Conservation (phyloP, 2,888 invertebrate species). For the Labia minor region DNA sequence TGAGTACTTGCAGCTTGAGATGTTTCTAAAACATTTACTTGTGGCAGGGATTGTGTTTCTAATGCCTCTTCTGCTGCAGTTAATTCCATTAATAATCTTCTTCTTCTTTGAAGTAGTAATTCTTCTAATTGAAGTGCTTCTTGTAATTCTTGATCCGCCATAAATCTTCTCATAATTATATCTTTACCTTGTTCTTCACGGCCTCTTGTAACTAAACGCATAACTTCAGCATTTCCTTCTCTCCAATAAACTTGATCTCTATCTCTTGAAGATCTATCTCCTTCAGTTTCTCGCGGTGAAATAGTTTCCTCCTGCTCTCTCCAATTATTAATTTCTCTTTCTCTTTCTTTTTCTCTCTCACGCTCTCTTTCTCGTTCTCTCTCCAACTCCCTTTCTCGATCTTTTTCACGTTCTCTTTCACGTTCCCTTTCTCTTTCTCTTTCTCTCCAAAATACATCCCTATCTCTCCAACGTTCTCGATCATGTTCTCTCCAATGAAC, state of each 20-base stretch:
- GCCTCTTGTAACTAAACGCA: constrained; percentile 65
- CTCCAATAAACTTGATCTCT: constrained; percentile 68
- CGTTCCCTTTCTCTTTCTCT: constrained; percentile 33
- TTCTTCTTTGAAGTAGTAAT: neutral
- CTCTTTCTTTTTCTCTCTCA: constrained; percentile 21
- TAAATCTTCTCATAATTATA: constrained; percentile 70
- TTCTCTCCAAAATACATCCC: constrained; percentile 31
- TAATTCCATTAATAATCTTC: neutral
- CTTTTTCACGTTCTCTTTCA: constrained; percentile 33
- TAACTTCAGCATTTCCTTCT: constrained; percentile 75
- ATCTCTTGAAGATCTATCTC: constrained; percentile 18
- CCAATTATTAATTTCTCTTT: constrained; percentile 3
- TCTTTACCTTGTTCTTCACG: constrained; percentile 63
- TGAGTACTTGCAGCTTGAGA: constrained; percentile 8
- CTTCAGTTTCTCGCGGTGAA: constrained; percentile 15
- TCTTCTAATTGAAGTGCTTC: constrained; percentile 4
- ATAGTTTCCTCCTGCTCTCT: constrained; percentile 31
- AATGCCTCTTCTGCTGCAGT: neutral
- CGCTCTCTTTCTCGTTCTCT: constrained; percentile 22
- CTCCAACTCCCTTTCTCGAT: constrained; percentile 23
- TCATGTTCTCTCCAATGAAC: neutral
- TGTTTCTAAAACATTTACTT: neutral
- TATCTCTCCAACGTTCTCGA: neutral
- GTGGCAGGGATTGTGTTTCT: neutral
- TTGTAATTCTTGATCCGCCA: constrained; percentile 52